These are phyloP conservation scores for Cottoperca gobio DNA, from an alignment of 2,797 vertebrate species.

Conservation along the genomic window DNA sequence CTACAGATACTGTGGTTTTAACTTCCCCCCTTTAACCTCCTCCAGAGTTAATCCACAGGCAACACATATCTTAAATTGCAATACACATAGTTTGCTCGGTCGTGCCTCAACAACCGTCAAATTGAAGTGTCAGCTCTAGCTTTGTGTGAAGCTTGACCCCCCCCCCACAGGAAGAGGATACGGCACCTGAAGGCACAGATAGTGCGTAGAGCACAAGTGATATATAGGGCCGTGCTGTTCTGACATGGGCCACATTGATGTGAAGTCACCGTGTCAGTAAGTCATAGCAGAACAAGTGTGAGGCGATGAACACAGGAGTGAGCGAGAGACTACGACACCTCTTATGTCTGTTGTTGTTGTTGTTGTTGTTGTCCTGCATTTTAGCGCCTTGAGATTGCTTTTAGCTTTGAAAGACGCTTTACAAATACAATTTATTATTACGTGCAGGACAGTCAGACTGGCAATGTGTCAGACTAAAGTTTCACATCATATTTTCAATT, in stretches of 20 bases:
- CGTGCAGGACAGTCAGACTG: not conserved
- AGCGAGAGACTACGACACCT: not conserved
- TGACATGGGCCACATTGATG: conserved; percentile 36
- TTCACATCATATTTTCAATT: conserved; percentile 19
- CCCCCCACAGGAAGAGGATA: conserved; percentile 80
- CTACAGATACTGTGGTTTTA: not conserved
- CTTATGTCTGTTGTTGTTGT: too few species aligned
- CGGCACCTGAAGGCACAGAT: conserved; percentile 81
- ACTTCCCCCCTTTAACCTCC: not conserved
- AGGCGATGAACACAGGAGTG: conserved; percentile 9
- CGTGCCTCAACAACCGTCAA: conserved; percentile 21
- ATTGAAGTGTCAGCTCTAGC: conserved; percentile 63
- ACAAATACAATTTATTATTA: too few species aligned
- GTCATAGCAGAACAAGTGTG: conserved; percentile 13
- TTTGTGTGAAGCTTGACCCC: conserved; percentile 41
- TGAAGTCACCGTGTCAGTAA: conserved; percentile 40
- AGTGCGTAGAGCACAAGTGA: conserved; percentile 68
- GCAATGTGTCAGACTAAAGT: not conserved
- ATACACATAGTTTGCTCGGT: conserved; percentile 20
- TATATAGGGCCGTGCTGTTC: conserved; percentile 62
- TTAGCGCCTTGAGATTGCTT: too few species aligned
- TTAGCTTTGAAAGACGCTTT: too few species aligned
- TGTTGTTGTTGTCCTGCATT: too few species aligned
- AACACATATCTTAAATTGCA: not conserved
- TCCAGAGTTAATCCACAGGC: not conserved